Percentiles rank a stretch among this genome's conserved stretches.
These are phyloP conservation scores for Acronicta alni DNA, from an alignment of 2,888 invertebrate genomes.

Conservation along the genomic window DNA sequence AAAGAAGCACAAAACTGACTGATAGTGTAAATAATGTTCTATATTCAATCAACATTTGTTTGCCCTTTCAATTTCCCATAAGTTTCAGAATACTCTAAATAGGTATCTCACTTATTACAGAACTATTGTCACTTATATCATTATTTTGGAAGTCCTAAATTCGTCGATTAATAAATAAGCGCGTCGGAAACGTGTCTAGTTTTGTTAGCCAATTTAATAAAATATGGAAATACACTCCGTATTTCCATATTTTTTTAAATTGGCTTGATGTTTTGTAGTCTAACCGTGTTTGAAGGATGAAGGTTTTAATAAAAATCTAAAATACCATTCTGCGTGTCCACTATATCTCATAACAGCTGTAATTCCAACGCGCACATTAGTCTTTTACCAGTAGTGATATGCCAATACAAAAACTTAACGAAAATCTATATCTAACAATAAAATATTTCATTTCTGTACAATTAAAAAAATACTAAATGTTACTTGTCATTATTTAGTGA, in stretches of 20 bases:
- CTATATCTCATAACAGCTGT: neutral
- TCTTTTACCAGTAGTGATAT: conserved; percentile 47
- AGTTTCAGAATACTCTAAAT: too few relatives aligned
- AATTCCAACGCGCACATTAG: conserved; percentile 7
- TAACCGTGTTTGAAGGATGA: too few relatives aligned
- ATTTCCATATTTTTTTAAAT: too few relatives aligned
- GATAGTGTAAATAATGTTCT: neutral
- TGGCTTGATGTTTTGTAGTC: too few relatives aligned
- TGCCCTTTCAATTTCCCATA: neutral
- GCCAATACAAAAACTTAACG: conserved; percentile 43
- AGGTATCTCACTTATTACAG: too few relatives aligned
- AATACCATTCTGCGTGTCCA: neutral
- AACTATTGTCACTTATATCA: too few relatives aligned
- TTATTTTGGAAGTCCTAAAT: neutral
- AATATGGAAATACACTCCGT: too few relatives aligned
- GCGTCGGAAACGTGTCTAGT: neutral
- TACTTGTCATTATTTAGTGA: conserved; percentile 36
- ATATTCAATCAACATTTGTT: neutral
- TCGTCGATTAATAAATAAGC: neutral
- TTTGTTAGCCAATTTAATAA: too few relatives aligned
- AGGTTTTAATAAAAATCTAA: neutral
- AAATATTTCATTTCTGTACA: conserved; percentile 45
- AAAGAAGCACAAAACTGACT: neutral
- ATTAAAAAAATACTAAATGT: conserved; percentile 39
- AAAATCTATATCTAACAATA: conserved; percentile 28